A percentile compares a stretch with the other conserved stretches of the same genome.
Conservation (phyloP, 2,797 vertebrate species). For the Thaleichthys pacificus region DNA sequence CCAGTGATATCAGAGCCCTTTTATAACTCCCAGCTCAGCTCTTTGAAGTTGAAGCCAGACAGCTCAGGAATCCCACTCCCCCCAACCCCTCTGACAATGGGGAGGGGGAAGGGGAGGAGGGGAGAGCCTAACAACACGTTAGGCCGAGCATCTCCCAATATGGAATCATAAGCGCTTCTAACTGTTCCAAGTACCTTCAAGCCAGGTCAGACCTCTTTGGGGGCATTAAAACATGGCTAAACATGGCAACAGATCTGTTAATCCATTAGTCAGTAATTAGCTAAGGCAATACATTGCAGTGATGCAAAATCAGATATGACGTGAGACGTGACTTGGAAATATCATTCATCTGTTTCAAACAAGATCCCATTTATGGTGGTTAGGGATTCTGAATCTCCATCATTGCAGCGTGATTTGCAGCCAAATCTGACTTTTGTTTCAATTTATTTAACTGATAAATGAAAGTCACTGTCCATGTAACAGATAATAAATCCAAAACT, state of each 20-base stretch:
- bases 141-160: conserved; percentile 54
- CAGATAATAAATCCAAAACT: neutral
- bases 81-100: conserved; percentile 64
- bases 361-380: neutral
- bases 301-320: too few species aligned
- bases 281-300: neutral
- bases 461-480: neutral
- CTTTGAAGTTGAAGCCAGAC: conserved; percentile 81
- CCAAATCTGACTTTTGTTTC: neutral
- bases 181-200: conserved; percentile 34
- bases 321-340: neutral
- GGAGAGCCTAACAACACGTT: conserved; percentile 51
- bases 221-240: neutral
- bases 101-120: conserved; percentile 45
- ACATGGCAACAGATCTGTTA: neutral
- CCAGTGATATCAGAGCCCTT: conserved; percentile 78
- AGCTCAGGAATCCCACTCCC: conserved; percentile 78
- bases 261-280: neutral
- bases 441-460: neutral
- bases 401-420: neutral
- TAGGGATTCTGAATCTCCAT: neutral
- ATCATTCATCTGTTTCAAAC: neutral
- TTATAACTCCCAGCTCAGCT: conserved; percentile 73
- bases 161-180: conserved; percentile 58
- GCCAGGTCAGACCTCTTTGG: neutral